Base-by-base conservation (phyloP, 2,113 vertebrate genomes). In the Neodon shergylaensis region DNA sequence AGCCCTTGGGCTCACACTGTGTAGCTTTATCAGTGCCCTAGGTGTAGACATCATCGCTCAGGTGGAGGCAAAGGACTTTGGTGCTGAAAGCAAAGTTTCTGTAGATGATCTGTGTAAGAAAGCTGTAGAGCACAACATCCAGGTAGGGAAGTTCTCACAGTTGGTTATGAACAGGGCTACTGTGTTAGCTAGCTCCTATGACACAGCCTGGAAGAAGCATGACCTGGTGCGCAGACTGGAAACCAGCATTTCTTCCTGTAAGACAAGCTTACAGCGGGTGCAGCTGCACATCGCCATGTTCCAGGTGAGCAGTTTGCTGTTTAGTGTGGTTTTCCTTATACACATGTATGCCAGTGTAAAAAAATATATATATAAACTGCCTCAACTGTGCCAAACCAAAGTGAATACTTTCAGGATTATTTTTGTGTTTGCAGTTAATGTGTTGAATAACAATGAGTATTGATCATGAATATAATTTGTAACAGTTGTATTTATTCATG, bases 261-360 rank as follows among this genome's bases (percentile, higher is more conserved):
- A 99, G 98, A 99, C 99, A 94, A 99, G 99, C 94, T 98, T 99
- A 89, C 99, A 99, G 98, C 98, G 99, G 54, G 99, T 99, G 28
- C 99, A 99, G 97, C 96, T 99, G 92, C 99, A 99, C 96, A 99
- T 99, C 7, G 99, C 99, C 84, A 99, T 99, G 99, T 99, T 99
- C 96, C 99, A 99, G 99, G 99, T 99, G 74, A 98, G 97, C 36
- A 6, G 22, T 68, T 74, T 36, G 68, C 90, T 95, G 58, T 36
- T 42, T 61, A 73, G 74, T 72, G 5, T 3, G 24, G 52, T 26
- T 33, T 82, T 31, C 65, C 44, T 63, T 63, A 83, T 7, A 83
- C 13, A 63, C 3, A 16, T 72, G 3, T 36, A 74, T 70, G 73
- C 44, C 22, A 88, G 0, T 66, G n/a, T 2, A 73, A 36, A 82